Evolutionary conservation across 2,797 vertebrate species (phyloP).

Genomic region (Spinus olivaceus): DNA sequence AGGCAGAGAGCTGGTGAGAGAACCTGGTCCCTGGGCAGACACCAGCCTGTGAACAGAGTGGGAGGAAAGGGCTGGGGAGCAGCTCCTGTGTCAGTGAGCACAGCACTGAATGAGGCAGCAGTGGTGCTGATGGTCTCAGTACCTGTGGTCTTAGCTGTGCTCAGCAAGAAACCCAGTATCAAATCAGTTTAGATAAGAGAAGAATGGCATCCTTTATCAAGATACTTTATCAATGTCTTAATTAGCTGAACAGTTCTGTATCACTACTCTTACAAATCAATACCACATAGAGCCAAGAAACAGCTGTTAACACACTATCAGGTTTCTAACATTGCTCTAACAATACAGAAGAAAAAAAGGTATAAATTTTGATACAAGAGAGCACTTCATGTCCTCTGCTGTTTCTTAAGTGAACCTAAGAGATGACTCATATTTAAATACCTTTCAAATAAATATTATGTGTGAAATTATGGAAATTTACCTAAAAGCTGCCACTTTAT

Average conservation of each 20-base stretch:
- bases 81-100: background rate
- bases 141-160: background rate
- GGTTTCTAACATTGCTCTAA: background rate
- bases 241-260: background rate
- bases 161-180: background rate
- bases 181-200: background rate
- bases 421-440: background rate
- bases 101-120: background rate
- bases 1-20: background rate
- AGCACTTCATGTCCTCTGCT: background rate
- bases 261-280: background rate
- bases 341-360: background rate
- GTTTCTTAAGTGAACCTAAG: background rate
- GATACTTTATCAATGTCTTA: background rate
- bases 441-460: background rate
- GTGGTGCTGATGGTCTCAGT: background rate
- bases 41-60: background rate
- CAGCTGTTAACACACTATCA: background rate
- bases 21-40: background rate
- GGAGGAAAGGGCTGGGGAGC: background rate
- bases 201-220: background rate
- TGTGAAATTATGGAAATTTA: background rate
- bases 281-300: background rate
- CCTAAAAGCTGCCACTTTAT: background rate
- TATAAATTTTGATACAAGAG: background rate